These are phyloP conservation scores for Chiloscyllium plagiosum DNA, from an alignment of 2,113 vertebrate genomes.

Conservation along the genomic window DNA sequence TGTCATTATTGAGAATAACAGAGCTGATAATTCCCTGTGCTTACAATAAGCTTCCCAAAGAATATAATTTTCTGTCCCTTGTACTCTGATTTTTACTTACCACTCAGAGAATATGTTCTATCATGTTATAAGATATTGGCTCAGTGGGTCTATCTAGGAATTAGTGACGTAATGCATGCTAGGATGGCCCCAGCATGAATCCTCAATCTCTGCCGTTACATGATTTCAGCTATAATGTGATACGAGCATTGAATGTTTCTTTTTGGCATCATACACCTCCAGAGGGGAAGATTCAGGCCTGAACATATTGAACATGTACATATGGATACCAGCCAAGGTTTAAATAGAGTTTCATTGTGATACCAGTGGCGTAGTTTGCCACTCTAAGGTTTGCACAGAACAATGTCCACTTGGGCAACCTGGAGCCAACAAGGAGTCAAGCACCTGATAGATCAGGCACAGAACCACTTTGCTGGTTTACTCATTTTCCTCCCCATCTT, in stretches of 20 bases:
- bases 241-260: neutral
- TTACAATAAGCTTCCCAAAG: neutral
- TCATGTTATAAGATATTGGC: neutral
- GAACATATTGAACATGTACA: no score
- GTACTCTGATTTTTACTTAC: neutral
- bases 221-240: neutral
- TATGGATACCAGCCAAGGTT: neutral
- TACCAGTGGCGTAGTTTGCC: neutral
- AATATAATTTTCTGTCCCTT: neutral
- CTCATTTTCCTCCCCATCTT: neutral
- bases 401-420: neutral
- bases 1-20: neutral
- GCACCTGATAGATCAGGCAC: neutral
- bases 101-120: neutral
- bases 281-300: neutral
- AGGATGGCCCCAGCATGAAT: neutral
- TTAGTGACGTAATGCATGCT: neutral
- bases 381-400: neutral
- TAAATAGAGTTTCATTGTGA: neutral
- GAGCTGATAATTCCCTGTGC: neutral
- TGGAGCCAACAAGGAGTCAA: neutral
- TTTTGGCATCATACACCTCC: neutral
- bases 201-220: neutral
- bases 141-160: neutral
- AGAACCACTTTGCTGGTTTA: neutral